Percentiles rank a stretch among this genome's conserved stretches.
phyloP scores from a whole-genome alignment of 2,888 invertebrate genomes.

The Biston betularia region DNA sequence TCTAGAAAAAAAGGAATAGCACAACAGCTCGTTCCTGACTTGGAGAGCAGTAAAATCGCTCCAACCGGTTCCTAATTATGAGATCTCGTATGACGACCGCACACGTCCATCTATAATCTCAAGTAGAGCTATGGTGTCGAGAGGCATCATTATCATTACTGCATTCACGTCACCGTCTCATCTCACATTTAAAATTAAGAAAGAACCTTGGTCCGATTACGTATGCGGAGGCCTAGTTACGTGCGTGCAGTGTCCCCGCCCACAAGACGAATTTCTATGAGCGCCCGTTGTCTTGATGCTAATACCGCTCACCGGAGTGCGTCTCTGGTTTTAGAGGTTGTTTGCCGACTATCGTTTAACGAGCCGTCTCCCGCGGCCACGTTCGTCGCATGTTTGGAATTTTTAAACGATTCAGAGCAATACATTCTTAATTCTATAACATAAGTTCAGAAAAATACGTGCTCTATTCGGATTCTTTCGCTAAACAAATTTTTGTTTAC shows the following conservation, averaged over 20 bases:
- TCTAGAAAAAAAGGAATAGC: constrained; percentile 2
- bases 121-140: constrained; percentile 17
- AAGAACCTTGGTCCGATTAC: constrained; percentile 65
- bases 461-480: not conserved
- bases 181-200: constrained; percentile 62
- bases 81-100: constrained; percentile 34
- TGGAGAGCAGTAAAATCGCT: constrained; percentile 24
- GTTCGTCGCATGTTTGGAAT: constrained; percentile 23
- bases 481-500: not conserved
- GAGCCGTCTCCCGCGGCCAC: constrained; percentile 21
- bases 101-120: constrained; percentile 21
- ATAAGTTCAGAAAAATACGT: constrained; percentile 7
- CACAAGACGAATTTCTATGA: constrained; percentile 60
- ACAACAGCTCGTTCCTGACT: constrained; percentile 9
- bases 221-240: constrained; percentile 57
- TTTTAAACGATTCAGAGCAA: constrained; percentile 41
- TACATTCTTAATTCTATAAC: constrained; percentile 1
- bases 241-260: constrained; percentile 54
- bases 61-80: constrained; percentile 44
- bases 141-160: constrained; percentile 29
- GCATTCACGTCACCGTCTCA: constrained; percentile 52
- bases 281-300: constrained; percentile 62
- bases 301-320: constrained; percentile 61
- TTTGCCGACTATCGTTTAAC: constrained; percentile 50
- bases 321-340: constrained; percentile 60